Conservation (phyloP, 2,888 invertebrate species). For the Notodonta ziczac region DNA sequence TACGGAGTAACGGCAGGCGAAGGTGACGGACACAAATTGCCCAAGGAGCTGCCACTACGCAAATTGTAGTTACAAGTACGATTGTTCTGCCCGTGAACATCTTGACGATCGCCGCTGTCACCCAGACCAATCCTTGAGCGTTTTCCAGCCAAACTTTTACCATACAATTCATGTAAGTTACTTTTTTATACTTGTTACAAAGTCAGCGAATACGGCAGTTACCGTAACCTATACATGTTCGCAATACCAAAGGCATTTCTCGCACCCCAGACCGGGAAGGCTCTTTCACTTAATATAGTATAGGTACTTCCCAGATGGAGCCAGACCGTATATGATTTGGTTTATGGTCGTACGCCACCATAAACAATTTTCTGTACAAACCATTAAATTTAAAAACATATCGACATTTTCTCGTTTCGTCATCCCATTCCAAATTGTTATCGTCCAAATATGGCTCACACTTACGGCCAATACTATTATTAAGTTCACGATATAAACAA, state of each 20-base stretch:
- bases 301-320: too few relatives aligned
- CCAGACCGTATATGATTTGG: too few relatives aligned
- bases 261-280: too few relatives aligned
- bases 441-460: not conserved
- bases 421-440: slow-evolving; percentile 1
- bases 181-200: too few relatives aligned
- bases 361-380: too few relatives aligned
- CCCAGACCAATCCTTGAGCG: slow-evolving; percentile 5
- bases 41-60: slow-evolving; percentile 76
- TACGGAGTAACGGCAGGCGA: slow-evolving; percentile 78
- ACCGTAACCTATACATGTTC: too few relatives aligned
- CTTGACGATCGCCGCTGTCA: slow-evolving; percentile 33
- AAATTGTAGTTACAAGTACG: slow-evolving; percentile 73
- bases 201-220: too few relatives aligned
- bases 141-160: too few relatives aligned
- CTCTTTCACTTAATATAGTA: too few relatives aligned
- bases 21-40: slow-evolving; percentile 81
- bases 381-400: not conserved
- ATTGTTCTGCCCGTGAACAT: slow-evolving; percentile 62
- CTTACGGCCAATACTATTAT: slow-evolving; percentile 17
- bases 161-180: not conserved
- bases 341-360: too few relatives aligned
- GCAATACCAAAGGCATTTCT: too few relatives aligned
- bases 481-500: slow-evolving; percentile 38
- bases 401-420: not conserved